Conservation (phyloP, 2,888 invertebrate genomes). For the Ochlodes sylvanus region DNA sequence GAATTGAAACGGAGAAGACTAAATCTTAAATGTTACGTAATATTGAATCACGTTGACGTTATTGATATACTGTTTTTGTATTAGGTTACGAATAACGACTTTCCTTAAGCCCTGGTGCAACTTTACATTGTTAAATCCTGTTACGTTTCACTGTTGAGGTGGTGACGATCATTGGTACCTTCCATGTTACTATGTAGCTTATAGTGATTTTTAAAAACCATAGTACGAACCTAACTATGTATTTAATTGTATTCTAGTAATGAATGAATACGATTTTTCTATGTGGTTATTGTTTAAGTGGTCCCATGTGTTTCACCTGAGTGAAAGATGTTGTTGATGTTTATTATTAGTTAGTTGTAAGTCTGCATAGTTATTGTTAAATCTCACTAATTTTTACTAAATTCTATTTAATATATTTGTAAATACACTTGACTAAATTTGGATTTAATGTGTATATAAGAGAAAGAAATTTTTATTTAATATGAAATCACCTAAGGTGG, state of each 20-base stretch:
- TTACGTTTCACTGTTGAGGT: slow-evolving; percentile 50
- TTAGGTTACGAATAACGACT: slow-evolving; percentile 55
- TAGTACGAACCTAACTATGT: slow-evolving; percentile 47
- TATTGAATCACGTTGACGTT: slow-evolving; percentile 80
- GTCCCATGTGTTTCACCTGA: slow-evolving; percentile 74
- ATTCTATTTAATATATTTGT: slow-evolving; percentile 86
- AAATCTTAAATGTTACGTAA: slow-evolving; percentile 81
- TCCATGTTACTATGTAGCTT: slow-evolving; percentile 57
- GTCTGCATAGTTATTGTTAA: slow-evolving; percentile 79
- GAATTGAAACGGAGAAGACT: slow-evolving; percentile 84
- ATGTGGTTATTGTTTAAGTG: slow-evolving; percentile 68
- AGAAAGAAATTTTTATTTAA: slow-evolving; percentile 81
- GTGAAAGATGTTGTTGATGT: slow-evolving; percentile 84
- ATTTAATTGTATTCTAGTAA: slow-evolving; percentile 66
- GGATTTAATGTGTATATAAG: slow-evolving; percentile 85
- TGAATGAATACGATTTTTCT: slow-evolving; percentile 70
- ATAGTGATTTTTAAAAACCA: slow-evolving; percentile 53
- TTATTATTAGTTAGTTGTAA: slow-evolving; percentile 74
- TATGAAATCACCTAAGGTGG: slow-evolving; percentile 81
- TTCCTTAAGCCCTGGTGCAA: slow-evolving; percentile 49
- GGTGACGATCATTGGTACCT: slow-evolving; percentile 51
- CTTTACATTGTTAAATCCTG: slow-evolving; percentile 51
- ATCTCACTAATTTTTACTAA: slow-evolving; percentile 85
- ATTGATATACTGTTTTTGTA: slow-evolving; percentile 74
- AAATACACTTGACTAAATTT: slow-evolving; percentile 85